Evolutionary conservation across 2,888 invertebrate species (phyloP).

Genomic region (Eilema depressum): DNA sequence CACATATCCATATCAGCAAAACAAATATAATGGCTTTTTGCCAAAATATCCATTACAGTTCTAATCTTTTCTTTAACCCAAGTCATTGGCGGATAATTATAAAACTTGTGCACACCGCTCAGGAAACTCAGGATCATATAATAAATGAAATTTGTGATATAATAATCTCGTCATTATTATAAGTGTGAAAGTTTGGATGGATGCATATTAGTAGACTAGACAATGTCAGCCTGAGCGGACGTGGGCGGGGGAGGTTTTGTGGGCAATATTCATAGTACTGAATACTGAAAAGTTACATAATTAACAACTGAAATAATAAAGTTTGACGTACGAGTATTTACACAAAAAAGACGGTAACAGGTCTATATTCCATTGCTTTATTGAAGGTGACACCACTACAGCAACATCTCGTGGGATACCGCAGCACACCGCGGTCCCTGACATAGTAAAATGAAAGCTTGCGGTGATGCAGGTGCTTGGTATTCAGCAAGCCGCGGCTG

Average conservation of each 20-base stretch:
- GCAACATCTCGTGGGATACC: neutral
- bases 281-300: neutral
- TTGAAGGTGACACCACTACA: neutral
- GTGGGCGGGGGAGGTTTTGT: neutral
- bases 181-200: neutral
- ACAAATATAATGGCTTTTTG: slow-evolving; percentile 3
- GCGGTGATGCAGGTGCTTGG: slow-evolving; percentile 5
- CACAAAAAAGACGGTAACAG: too few species aligned
- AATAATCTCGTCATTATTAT: neutral
- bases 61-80: neutral
- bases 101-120: neutral
- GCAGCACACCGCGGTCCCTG: too few species aligned
- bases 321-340: neutral
- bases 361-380: too few species aligned
- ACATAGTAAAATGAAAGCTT: neutral
- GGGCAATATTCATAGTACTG: neutral
- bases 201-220: too few species aligned
- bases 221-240: too few species aligned
- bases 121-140: neutral
- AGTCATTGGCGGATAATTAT: neutral
- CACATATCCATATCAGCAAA: neutral
- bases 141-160: neutral
- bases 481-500: neutral
- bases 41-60: slow-evolving; percentile 7
- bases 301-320: neutral